Base-by-base conservation (phyloP, 2,113 vertebrate species). In the Gadus macrocephalus region DNA sequence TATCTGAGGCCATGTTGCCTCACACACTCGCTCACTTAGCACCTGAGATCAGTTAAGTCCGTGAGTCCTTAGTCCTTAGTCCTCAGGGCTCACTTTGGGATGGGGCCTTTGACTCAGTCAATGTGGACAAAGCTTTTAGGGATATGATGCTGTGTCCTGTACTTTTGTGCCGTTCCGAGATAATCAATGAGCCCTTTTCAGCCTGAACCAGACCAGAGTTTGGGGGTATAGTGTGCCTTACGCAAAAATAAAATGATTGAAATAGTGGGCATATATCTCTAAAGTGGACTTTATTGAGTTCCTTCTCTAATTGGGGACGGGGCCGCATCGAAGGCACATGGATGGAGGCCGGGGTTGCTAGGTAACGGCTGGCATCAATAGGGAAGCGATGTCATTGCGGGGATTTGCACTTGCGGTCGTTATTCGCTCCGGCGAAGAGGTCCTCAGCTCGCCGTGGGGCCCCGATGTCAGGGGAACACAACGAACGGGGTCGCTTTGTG, bases 301-400 rank as follows among this genome's bases (percentile, higher is more conserved):
- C 68, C 53, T 69, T 64, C 64, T 70, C 69, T 84, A 85, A 76
- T 79, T 84, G 82, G 69, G 84, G 86, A 49, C 2, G 42, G 81
- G 78, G 79, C 78, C 78, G 82, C 77, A 68, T 79, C 81, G 76
- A 86, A 85, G 78, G 76, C 80, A 75, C 81, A 76, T 75, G 63
- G 81, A 84, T 76, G 83, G 73, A 74, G 42, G 79, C 74, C 75
- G 35, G 76, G 87, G 86, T 91, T 89, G 87, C 80, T 66, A 78
- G 81, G 76, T 88, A 93, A 92, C 91, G 87, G 85, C 86, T 86
- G 77, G 80, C 89, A 93, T 92, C 89, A 89, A 91, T 92, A 91
- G 88, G 86, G 82, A 83, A 70, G 73, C 91, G 91, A 91, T 93
- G 89, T 90, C 86, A 88, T 91, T 91, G 89, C n/a, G 81, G 82